Conservation (phyloP, 2,888 invertebrate species). For the Mylabris sibirica region DNA sequence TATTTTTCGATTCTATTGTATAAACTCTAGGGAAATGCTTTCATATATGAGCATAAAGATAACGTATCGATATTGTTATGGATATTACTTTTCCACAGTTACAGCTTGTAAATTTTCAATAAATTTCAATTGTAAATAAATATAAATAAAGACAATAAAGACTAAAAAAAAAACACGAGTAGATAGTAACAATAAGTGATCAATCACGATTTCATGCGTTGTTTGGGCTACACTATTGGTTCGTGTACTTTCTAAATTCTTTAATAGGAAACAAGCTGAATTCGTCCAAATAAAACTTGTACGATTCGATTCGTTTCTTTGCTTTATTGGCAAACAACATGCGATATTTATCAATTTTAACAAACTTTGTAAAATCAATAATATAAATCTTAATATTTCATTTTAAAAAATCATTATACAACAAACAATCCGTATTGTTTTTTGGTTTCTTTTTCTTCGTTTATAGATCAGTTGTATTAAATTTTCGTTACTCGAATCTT, state of each 20-base stretch:
- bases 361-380: background rate
- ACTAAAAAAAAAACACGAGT: background rate
- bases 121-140: conserved; percentile 26
- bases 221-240: background rate
- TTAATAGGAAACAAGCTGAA: background rate
- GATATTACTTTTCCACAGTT: conserved; percentile 53
- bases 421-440: background rate
- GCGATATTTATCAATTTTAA: background rate
- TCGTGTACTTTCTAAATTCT: background rate
- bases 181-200: background rate
- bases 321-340: background rate
- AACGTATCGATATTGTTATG: conserved; percentile 56
- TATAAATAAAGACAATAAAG: background rate
- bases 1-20: conserved; percentile 42
- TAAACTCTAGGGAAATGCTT: conserved; percentile 40
- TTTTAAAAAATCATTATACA: background rate
- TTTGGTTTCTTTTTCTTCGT: conserved; percentile 38
- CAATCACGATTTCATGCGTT: background rate
- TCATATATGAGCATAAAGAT: conserved; percentile 47
- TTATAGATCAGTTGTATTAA: conserved; percentile 35
- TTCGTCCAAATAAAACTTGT: background rate
- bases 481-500: conserved; percentile 42
- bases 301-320: background rate
- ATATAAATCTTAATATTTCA: background rate
- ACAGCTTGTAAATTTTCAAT: conserved; percentile 50